phyloP scores from a whole-genome alignment of 2,888 invertebrate species.

The Corythucha ciliata region DNA sequence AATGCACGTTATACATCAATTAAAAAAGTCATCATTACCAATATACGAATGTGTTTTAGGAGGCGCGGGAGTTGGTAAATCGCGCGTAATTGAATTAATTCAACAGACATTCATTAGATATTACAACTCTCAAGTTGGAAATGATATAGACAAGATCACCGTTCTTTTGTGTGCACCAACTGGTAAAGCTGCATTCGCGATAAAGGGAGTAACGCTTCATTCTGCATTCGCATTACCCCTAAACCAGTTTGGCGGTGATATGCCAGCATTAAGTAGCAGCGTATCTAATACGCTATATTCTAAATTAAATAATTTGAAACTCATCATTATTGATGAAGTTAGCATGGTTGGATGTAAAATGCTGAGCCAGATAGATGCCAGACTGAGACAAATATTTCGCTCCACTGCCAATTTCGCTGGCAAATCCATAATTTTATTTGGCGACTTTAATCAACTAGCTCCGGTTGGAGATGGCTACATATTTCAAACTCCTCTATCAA shows the following conservation, averaged over 20 bases:
- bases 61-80: slow-evolving; percentile 28
- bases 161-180: slow-evolving; percentile 29
- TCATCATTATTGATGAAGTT: slow-evolving; percentile 4
- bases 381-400: slow-evolving; percentile 25
- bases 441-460: slow-evolving; percentile 31
- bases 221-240: slow-evolving; percentile 28
- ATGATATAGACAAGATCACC: slow-evolving; percentile 15
- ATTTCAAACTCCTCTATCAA: slow-evolving; percentile 8
- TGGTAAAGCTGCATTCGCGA: slow-evolving; percentile 30
- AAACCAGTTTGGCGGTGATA: slow-evolving; percentile 16
- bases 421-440: slow-evolving; percentile 26
- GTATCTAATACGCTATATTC: neutral
- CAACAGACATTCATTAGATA: slow-evolving; percentile 21
- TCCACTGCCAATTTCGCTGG: slow-evolving; percentile 22
- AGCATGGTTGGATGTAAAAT: neutral
- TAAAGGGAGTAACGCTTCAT: slow-evolving; percentile 29
- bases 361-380: slow-evolving; percentile 7
- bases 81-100: slow-evolving; percentile 28
- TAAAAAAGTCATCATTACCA: slow-evolving; percentile 12
- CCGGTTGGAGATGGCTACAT: slow-evolving; percentile 29
- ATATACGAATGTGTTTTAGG: slow-evolving; percentile 6
- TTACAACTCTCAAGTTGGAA: slow-evolving; percentile 18
- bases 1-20: neutral
- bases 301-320: neutral
- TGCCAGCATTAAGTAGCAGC: slow-evolving; percentile 17